phyloP scores from a whole-genome alignment of 2,888 invertebrate genomes.

The Noctua comes region DNA sequence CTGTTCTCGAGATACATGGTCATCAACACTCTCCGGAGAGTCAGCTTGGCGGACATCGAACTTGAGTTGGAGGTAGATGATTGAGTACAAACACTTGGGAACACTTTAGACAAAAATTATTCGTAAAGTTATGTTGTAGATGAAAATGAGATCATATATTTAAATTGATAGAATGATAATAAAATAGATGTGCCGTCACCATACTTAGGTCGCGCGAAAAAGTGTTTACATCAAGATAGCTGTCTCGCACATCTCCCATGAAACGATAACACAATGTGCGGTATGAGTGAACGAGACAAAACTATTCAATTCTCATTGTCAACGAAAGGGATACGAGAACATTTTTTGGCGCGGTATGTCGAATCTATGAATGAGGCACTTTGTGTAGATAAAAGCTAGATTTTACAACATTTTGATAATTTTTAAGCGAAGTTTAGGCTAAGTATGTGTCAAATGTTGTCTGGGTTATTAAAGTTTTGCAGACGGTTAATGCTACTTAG shows the following conservation, averaged over 20 bases:
- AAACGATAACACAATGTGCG: not conserved
- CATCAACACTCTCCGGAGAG: constrained; percentile 95
- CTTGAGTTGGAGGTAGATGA: constrained; percentile 94
- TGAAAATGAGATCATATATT: constrained; percentile 1
- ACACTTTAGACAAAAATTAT: constrained; percentile 14
- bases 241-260: not conserved
- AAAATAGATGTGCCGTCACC: not conserved
- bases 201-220: not conserved
- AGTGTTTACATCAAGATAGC: not conserved
- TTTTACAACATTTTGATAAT: constrained; percentile 54
- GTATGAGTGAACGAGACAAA: not conserved
- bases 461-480: constrained; percentile 1
- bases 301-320: not conserved
- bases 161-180: not conserved
- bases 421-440: constrained; percentile 23
- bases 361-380: not conserved
- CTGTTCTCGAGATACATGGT: constrained; percentile 97
- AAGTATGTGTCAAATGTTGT: constrained; percentile 22
- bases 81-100: constrained; percentile 63
- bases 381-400: constrained; percentile 19
- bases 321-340: too few relatives aligned
- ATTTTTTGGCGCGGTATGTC: not conserved
- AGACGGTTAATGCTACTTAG: constrained; percentile 10
- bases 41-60: constrained; percentile 94
- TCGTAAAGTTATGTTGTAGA: constrained; percentile 24